A percentile compares a stretch with the other conserved stretches of the same genome.
These are phyloP conservation scores for Geotrupes spiniger DNA, from an alignment of 2,888 invertebrate genomes.

Conservation along the genomic window DNA sequence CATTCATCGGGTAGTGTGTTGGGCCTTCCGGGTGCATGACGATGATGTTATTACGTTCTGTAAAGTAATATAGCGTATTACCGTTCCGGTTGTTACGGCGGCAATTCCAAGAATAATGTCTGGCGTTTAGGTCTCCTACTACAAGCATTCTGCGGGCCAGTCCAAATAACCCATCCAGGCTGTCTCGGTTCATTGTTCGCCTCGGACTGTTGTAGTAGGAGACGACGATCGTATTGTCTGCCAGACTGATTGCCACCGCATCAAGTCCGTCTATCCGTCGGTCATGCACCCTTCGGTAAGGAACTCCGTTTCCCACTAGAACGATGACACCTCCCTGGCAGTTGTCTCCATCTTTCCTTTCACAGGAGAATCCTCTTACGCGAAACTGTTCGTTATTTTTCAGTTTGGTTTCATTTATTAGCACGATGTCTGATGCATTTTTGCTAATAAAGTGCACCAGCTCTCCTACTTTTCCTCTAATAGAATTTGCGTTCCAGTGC, in stretches of 20 bases:
- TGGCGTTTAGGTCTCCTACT: constrained; percentile 22
- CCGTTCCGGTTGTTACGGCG: constrained; percentile 18
- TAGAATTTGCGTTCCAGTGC: too few species aligned
- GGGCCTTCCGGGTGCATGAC: constrained; percentile 7
- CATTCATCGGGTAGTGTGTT: constrained; percentile 20
- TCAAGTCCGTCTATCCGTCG: too few species aligned
- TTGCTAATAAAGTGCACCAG: too few species aligned
- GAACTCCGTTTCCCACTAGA: background rate
- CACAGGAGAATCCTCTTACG: background rate
- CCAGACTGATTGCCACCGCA: too few species aligned
- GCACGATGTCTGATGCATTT: too few species aligned
- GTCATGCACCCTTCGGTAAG: background rate
- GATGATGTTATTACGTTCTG: background rate
- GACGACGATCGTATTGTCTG: too few species aligned
- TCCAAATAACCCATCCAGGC: background rate
- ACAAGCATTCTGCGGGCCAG: constrained; percentile 2
- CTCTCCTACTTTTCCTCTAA: too few species aligned
- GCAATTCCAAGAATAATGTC: too few species aligned
- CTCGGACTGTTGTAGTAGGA: too few species aligned
- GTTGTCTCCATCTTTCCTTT: background rate
- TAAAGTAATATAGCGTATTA: constrained; percentile 14
- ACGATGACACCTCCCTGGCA: background rate
- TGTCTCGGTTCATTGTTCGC: background rate
- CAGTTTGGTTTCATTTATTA: background rate
- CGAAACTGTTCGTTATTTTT: background rate